Conservation (phyloP, 2,888 invertebrate species). For the Acleris emargana region DNA sequence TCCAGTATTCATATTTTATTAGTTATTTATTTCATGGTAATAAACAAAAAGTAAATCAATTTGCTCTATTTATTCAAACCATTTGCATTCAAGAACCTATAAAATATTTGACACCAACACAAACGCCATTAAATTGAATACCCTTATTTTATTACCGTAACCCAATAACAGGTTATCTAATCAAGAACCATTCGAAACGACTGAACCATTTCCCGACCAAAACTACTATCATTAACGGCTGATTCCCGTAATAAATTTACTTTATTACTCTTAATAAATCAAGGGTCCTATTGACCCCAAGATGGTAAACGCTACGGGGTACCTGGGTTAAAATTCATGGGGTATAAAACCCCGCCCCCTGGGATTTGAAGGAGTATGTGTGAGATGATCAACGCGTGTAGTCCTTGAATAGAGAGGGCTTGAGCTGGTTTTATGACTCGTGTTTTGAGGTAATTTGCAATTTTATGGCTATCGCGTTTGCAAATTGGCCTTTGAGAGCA, state of each 20-base stretch:
- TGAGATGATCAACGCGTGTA: conserved; percentile 46
- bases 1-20: too few species aligned
- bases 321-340: conserved; percentile 55
- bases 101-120: conserved; percentile 4
- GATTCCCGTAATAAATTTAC: conserved; percentile 56
- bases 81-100: not conserved
- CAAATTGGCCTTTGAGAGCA: not conserved
- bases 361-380: conserved; percentile 47
- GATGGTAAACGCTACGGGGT: conserved; percentile 37
- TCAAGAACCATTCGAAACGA: not conserved
- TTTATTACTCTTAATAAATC: conserved; percentile 58
- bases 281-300: conserved; percentile 49
- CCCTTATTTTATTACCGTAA: not conserved
- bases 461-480: not conserved
- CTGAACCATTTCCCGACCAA: not conserved
- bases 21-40: too few species aligned
- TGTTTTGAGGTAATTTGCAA: conserved; percentile 23
- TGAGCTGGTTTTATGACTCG: conserved; percentile 18
- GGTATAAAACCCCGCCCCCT: conserved; percentile 43
- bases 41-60: too few species aligned
- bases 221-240: conserved; percentile 46
- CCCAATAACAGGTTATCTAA: not conserved
- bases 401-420: conserved; percentile 29
- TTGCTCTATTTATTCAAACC: not conserved
- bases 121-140: conserved; percentile 4